These are phyloP conservation scores for Romanogobio albipinnatus DNA, from an alignment of 2,113 vertebrate genomes.

Conservation along the genomic window DNA sequence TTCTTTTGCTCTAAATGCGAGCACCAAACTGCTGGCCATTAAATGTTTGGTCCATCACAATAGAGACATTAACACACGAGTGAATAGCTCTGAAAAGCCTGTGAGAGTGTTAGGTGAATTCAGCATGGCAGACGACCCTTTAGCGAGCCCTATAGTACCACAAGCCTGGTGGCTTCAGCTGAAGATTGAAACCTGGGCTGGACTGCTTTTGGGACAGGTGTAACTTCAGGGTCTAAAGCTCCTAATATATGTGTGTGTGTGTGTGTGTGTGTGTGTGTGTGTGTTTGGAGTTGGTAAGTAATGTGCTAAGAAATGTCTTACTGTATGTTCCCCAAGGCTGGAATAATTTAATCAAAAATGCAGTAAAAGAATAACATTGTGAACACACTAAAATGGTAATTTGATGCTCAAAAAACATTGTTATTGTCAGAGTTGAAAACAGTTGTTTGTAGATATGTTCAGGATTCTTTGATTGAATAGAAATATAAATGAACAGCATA, in stretches of 20 bases:
- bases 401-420: not conserved
- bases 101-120: conserved; percentile 36
- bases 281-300: too few relatives aligned
- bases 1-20: conserved; percentile 67
- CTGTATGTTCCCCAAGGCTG: too few relatives aligned
- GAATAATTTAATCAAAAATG: too few relatives aligned
- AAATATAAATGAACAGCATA: not conserved
- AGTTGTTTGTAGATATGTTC: not conserved
- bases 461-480: not conserved
- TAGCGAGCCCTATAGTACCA: conserved; percentile 43
- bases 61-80: conserved; percentile 80
- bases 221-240: not conserved
- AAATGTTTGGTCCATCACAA: conserved; percentile 73
- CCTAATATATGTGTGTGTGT: too few relatives aligned
- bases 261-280: too few relatives aligned
- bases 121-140: conserved; percentile 69
- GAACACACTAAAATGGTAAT: not conserved
- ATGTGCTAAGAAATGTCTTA: too few relatives aligned
- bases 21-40: conserved; percentile 76
- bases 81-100: conserved; percentile 73
- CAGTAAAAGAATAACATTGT: too few relatives aligned
- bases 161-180: conserved; percentile 1
- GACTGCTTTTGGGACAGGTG: not conserved
- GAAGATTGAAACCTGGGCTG: not conserved
- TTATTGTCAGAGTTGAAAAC: not conserved